Evolutionary conservation across 2,797 vertebrate genomes (phyloP).

Genomic region (Cyprinella venusta): DNA sequence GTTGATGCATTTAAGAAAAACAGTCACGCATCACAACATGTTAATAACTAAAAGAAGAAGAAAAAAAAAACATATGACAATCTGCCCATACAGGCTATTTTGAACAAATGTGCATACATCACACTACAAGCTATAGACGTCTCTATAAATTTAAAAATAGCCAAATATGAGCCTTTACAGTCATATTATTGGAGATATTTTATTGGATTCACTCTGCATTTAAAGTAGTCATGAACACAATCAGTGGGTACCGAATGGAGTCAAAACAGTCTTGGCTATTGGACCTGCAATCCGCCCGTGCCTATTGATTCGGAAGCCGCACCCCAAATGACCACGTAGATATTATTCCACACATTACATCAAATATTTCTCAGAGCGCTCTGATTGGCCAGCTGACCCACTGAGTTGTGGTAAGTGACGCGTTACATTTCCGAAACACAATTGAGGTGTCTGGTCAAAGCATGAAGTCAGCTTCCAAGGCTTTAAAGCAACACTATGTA

Average conservation of each 20-base stretch:
- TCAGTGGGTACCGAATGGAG: no score
- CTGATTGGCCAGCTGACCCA: background rate
- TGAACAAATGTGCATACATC: background rate
- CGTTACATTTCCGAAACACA: no score
- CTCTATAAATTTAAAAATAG: no score
- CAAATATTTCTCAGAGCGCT: background rate
- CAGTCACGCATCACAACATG: background rate
- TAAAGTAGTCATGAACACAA: no score
- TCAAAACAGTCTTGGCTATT: background rate
- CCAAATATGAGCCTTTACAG: background rate
- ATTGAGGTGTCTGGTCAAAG: no score
- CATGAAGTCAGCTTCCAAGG: background rate
- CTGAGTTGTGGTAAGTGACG: background rate
- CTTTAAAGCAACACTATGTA: background rate
- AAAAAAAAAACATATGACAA: background rate
- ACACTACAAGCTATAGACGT: background rate
- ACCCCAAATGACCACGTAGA: no score
- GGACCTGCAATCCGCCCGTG: no score
- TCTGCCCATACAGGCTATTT: no score
- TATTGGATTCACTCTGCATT: background rate
- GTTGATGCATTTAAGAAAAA: background rate
- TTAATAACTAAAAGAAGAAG: no score
- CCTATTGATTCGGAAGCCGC: background rate
- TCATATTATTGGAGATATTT: background rate
- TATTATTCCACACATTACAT: background rate